Evolutionary conservation across 2,113 vertebrate genomes (phyloP).

Genomic region (Gambusia affinis): DNA sequence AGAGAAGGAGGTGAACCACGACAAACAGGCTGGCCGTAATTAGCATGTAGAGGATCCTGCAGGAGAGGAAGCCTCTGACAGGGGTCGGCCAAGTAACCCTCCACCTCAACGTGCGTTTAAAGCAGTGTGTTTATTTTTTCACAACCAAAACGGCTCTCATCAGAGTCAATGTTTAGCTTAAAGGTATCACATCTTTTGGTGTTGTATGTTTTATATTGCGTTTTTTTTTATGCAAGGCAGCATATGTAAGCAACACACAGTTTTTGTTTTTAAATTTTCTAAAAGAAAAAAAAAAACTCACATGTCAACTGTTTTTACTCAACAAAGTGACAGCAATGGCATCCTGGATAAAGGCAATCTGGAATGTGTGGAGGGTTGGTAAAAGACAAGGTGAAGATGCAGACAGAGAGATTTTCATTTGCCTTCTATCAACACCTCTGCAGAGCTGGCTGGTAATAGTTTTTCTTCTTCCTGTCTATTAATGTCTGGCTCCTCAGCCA

Average conservation of each 20-base stretch:
- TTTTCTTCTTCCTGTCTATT: slow-evolving; percentile 71
- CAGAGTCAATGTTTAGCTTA: neutral
- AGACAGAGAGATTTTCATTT: slow-evolving; percentile 42
- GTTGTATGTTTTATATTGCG: slow-evolving; percentile 56
- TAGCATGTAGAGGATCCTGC: slow-evolving; percentile 70
- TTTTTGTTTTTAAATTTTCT: slow-evolving; percentile 56
- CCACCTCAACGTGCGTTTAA: slow-evolving; percentile 4
- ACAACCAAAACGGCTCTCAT: neutral
- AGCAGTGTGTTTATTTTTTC: slow-evolving; percentile 40
- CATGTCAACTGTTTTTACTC: slow-evolving; percentile 27
- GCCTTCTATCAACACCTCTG: slow-evolving; percentile 60
- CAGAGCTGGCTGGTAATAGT: slow-evolving; percentile 59
- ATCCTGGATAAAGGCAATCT: slow-evolving; percentile 41
- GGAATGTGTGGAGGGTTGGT: slow-evolving; percentile 26
- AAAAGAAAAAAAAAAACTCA: slow-evolving; percentile 39
- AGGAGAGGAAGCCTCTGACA: slow-evolving; percentile 60
- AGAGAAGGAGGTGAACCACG: slow-evolving; percentile 57
- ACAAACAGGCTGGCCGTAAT: slow-evolving; percentile 71
- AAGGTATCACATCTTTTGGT: slow-evolving; percentile 28
- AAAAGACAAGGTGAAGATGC: slow-evolving; percentile 29
- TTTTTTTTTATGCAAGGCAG: slow-evolving; percentile 45
- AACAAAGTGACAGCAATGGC: slow-evolving; percentile 55
- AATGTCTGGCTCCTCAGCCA: slow-evolving; percentile 71
- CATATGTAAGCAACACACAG: slow-evolving; percentile 44
- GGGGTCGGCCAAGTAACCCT: slow-evolving; percentile 58